Evolutionary conservation across 2,797 vertebrate genomes (phyloP).

Genomic region (Cyclura pinguis): DNA sequence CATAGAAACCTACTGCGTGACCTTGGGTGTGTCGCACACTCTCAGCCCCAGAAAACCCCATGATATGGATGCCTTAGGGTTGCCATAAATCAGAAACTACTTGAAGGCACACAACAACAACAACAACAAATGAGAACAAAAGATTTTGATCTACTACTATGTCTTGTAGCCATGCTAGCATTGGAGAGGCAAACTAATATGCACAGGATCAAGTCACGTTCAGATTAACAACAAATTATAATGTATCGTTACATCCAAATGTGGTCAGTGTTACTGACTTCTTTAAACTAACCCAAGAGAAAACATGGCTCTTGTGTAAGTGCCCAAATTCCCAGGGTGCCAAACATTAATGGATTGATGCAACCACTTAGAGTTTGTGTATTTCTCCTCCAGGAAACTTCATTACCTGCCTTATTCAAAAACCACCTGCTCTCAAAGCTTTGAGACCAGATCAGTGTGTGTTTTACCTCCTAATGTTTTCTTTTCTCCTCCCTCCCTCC

Average conservation of each 20-base stretch:
- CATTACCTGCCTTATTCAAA: constrained; percentile 37
- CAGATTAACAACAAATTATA: not conserved
- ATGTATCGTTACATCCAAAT: not conserved
- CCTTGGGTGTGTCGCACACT: too few relatives aligned
- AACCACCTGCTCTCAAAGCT: constrained; percentile 51
- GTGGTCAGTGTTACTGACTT: not conserved
- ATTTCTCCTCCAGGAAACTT: constrained; percentile 37
- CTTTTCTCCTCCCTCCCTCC: constrained; percentile 28
- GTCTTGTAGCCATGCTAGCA: not conserved
- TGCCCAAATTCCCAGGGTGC: constrained; percentile 46
- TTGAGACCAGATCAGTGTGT: constrained; percentile 45
- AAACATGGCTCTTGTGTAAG: constrained; percentile 40
- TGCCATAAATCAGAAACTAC: too few relatives aligned
- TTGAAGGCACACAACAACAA: too few relatives aligned
- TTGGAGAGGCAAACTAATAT: not conserved
- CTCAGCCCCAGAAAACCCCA: too few relatives aligned
- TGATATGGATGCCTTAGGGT: too few relatives aligned
- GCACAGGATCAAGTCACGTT: not conserved
- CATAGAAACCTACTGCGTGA: too few relatives aligned
- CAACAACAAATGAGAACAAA: not conserved
- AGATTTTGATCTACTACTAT: not conserved
- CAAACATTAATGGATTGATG: constrained; percentile 55
- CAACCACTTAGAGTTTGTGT: not conserved
- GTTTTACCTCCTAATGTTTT: constrained; percentile 63
- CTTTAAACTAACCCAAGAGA: constrained; percentile 40